These are phyloP conservation scores for Neotoma lepida DNA, from an alignment of 2,113 vertebrate species.

Conservation along the genomic window DNA sequence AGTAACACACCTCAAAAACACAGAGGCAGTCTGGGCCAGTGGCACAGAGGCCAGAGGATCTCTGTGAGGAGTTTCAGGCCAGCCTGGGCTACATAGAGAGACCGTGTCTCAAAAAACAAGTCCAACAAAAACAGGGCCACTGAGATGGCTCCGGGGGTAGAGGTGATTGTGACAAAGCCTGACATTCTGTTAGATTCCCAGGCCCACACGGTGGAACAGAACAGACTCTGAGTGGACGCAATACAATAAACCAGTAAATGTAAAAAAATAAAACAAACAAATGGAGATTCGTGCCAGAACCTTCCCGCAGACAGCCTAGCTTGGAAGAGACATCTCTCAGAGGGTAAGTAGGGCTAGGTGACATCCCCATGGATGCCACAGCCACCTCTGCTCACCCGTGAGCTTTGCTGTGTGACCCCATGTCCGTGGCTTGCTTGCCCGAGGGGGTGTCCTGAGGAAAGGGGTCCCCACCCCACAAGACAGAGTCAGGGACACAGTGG, in stretches of 20 bases:
- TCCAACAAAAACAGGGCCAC: neutral
- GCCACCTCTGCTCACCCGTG: neutral
- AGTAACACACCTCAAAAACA: neutral
- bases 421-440: neutral
- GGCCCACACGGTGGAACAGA: neutral
- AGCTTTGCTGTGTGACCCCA: neutral
- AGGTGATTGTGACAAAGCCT: neutral
- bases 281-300: neutral
- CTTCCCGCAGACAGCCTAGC: neutral
- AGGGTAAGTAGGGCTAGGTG: neutral
- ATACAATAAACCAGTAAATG: neutral
- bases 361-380: neutral
- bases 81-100: neutral
- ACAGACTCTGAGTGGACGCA: neutral
- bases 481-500: slow-evolving; percentile 53
- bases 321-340: neutral
- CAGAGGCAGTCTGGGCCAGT: neutral
- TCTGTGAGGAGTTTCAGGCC: neutral
- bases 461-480: neutral
- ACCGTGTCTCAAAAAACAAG: neutral
- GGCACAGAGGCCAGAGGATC: neutral
- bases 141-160: too few species aligned
- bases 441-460: neutral
- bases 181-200: neutral
- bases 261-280: neutral